These are phyloP conservation scores for Nannoperca obscura DNA, from an alignment of 2,797 vertebrate species.

Conservation along the genomic window DNA sequence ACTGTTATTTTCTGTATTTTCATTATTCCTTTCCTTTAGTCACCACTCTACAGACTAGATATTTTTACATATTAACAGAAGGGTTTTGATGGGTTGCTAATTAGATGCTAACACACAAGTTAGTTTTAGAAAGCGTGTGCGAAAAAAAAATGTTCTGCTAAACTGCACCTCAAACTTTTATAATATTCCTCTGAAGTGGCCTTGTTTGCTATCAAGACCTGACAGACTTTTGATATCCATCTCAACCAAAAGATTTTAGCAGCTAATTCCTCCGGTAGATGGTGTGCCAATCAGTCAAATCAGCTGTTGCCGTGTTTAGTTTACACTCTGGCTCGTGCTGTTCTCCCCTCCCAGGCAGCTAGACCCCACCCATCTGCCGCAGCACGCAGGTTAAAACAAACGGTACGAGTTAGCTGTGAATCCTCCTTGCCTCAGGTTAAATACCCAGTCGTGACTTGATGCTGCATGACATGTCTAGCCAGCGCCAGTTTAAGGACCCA, in stretches of 20 bases:
- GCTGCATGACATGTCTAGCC: conserved; percentile 67
- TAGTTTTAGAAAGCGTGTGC: neutral
- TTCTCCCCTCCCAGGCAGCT: neutral
- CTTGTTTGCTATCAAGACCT: neutral
- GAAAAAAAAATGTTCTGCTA: neutral
- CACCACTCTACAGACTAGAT: neutral
- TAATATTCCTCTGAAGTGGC: neutral
- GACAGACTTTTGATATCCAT: conserved; percentile 4
- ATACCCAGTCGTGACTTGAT: conserved; percentile 68
- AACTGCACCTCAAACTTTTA: neutral
- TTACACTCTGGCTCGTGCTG: neutral
- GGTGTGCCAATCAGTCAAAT: conserved; percentile 43
- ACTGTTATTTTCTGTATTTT: neutral
- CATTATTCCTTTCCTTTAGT: neutral
- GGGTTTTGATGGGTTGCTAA: neutral
- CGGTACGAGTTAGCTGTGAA: conserved; percentile 19
- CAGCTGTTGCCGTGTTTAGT: neutral
- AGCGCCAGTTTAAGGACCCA: conserved; percentile 67
- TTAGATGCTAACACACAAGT: neutral
- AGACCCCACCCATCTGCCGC: conserved; percentile 39
- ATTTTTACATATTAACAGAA: neutral
- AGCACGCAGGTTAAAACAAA: conserved; percentile 66
- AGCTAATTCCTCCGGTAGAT: conserved; percentile 15
- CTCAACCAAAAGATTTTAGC: conserved; percentile 2
- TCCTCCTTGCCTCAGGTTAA: conserved; percentile 64